Evolutionary conservation across 2,113 vertebrate species (phyloP), one percentile per base, ranked within the genome.

Genomic region (Lethenteron camtschaticum): DNA sequence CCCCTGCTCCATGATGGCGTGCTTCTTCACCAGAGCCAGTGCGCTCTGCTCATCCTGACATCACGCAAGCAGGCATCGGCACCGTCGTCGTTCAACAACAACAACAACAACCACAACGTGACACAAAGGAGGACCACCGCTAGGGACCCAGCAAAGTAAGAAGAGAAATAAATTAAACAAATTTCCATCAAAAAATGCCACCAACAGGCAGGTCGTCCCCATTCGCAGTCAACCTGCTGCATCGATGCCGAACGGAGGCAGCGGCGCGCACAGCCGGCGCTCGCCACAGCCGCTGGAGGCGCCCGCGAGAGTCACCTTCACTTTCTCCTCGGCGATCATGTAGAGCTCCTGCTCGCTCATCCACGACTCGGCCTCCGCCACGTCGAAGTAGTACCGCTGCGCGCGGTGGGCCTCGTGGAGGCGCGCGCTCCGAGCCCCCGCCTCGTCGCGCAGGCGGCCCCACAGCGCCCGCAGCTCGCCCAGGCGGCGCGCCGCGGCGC

Each of bases 291-390:
- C 41, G 41, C 41, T 7, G 41, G 41, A 7, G 41, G 41, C 41
- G 41, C 41, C 41, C 41, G 41, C 41, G 41, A 20, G 4, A 68
- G 60, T 3, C 71, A 92, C 90, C 87, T 91, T 95, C 16, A 88
- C 90, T 72, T 90, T 94, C 76, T 94, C 90, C 72, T 90, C 88
- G 2, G 87, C 84, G 83, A 95, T 88, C 89, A 95, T 94, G 77
- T 95, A 89, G 12, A 95, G 77, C 77, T 94, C 90, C 76, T 94
- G 89, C 73, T 95, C 90, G 2, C 89, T 89, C 90, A 95, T 95
- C 90, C 90, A 95, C 18, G 87, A 88, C 77, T 94, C 89, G 0
- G 87, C 87, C 74, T 91, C 90, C 0, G 87, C 88, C 0, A 83
- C 87, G 10, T 95, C 90, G 0, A 86, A 75, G 70, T 90, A 90